These are phyloP conservation scores for Orthonychiurus folsomi DNA, from an alignment of 2,888 invertebrate species.

Conservation along the genomic window DNA sequence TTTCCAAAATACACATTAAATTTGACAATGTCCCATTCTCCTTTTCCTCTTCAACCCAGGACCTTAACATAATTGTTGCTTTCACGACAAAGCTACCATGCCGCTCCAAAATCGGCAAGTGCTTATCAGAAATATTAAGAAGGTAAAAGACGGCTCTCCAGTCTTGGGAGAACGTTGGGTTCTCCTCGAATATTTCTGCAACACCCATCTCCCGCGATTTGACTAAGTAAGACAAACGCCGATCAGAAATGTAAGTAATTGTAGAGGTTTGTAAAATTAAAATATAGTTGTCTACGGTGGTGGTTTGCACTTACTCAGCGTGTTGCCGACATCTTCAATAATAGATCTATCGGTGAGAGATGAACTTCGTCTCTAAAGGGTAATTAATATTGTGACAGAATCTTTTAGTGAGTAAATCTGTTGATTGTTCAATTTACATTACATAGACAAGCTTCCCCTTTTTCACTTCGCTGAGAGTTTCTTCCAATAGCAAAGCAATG, in stretches of 20 bases:
- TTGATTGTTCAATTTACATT: background rate
- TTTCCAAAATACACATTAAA: background rate
- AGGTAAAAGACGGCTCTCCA: background rate
- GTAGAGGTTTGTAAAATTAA: no score
- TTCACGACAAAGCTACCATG: background rate
- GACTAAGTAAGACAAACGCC: background rate
- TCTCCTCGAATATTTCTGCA: slow-evolving; percentile 4
- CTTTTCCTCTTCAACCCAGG: background rate
- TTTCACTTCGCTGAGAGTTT: background rate
- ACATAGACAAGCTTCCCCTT: background rate
- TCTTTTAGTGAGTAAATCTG: background rate
- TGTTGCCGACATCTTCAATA: background rate
- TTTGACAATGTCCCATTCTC: background rate
- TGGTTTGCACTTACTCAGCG: slow-evolving; percentile 5
- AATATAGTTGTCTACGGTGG: no score
- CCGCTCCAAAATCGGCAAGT: background rate
- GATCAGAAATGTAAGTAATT: no score
- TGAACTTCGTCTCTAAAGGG: slow-evolving; percentile 3
- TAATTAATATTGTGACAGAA: background rate
- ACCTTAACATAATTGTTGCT: background rate
- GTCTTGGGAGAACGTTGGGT: background rate
- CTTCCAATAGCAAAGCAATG: background rate
- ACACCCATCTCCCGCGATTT: background rate
- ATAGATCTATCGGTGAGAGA: background rate
- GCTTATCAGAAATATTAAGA: background rate